Evolutionary conservation across 30 jellyfish, hydroid and myxozoan species (phyloP).

Genomic region (Haliclystus octoradiatus): DNA sequence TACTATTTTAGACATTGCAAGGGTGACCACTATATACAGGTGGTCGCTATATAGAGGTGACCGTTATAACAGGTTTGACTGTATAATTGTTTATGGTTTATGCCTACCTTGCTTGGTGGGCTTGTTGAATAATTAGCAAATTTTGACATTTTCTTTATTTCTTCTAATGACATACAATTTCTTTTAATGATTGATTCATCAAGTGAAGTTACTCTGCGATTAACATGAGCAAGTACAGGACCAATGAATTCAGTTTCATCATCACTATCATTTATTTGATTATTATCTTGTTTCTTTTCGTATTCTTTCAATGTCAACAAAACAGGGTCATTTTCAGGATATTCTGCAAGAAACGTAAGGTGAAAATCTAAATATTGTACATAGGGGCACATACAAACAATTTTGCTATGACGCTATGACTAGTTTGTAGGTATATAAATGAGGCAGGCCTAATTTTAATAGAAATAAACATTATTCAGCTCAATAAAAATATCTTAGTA

Average conservation of each 20-base stretch:
- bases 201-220: slow-evolving; percentile 48
- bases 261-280: slow-evolving; percentile 28
- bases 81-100: background rate
- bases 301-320: slow-evolving; percentile 56
- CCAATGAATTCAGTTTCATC: slow-evolving; percentile 42
- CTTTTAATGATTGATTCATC: slow-evolving; percentile 25
- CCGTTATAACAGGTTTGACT: background rate
- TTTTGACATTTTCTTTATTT: slow-evolving; percentile 33
- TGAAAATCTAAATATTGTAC: background rate
- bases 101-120: slow-evolving; percentile 49
- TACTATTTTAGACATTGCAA: too few relatives aligned
- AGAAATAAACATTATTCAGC: too few relatives aligned
- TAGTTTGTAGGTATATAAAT: too few relatives aligned
- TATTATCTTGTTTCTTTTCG: slow-evolving; percentile 11
- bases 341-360: slow-evolving; percentile 19
- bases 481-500: too few relatives aligned
- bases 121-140: slow-evolving; percentile 52
- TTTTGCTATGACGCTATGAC: background rate
- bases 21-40: background rate
- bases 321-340: slow-evolving; percentile 65
- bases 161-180: slow-evolving; percentile 20
- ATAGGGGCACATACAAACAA: background rate
- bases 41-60: background rate
- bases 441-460: too few relatives aligned
- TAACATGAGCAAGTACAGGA: slow-evolving; percentile 56